Conservation (phyloP, 1,140 invertebrate genomes). For the Stegodyphus dumicola region DNA sequence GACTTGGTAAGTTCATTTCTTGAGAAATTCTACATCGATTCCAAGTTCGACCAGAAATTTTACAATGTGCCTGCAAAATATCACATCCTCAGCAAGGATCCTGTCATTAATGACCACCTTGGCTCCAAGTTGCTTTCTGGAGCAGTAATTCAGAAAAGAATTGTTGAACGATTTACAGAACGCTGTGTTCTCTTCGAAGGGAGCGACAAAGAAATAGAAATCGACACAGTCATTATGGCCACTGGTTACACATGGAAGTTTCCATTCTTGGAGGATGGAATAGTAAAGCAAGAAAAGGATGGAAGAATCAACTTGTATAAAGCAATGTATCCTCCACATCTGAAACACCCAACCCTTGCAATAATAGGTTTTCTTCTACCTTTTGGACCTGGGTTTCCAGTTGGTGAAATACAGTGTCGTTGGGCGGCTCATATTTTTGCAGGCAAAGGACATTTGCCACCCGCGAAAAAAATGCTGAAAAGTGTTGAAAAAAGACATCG, state of each 20-base stretch:
- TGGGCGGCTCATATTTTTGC: slow-evolving; percentile 59
- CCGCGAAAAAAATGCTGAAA: slow-evolving; percentile 42
- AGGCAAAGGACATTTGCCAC: slow-evolving; percentile 57
- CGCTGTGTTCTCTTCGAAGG: slow-evolving; percentile 66
- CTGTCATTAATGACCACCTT: slow-evolving; percentile 3
- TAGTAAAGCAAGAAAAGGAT: slow-evolving; percentile 62
- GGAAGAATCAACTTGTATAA: slow-evolving; percentile 70
- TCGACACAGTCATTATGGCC: slow-evolving; percentile 67
- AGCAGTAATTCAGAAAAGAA: slow-evolving; percentile 67
- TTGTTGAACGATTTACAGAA: slow-evolving; percentile 65
- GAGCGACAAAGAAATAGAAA: slow-evolving; percentile 28
- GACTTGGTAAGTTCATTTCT: background rate
- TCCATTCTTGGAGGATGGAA: slow-evolving; percentile 66
- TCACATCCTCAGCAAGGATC: slow-evolving; percentile 10
- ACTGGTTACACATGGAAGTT: slow-evolving; percentile 69
- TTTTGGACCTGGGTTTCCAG: slow-evolving; percentile 70
- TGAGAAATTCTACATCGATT: background rate
- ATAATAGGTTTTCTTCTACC: slow-evolving; percentile 72
- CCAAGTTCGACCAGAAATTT: background rate
- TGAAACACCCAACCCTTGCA: slow-evolving; percentile 66
- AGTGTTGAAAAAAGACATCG: slow-evolving; percentile 62
- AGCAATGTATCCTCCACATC: slow-evolving; percentile 68
- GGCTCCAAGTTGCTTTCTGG: slow-evolving; percentile 68
- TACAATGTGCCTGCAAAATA: background rate
- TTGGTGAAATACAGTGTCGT: slow-evolving; percentile 69